A percentile compares a stretch with the other conserved stretches of the same genome.
These are phyloP conservation scores for Alca torda DNA, from an alignment of 2,797 vertebrate species.

Conservation along the genomic window DNA sequence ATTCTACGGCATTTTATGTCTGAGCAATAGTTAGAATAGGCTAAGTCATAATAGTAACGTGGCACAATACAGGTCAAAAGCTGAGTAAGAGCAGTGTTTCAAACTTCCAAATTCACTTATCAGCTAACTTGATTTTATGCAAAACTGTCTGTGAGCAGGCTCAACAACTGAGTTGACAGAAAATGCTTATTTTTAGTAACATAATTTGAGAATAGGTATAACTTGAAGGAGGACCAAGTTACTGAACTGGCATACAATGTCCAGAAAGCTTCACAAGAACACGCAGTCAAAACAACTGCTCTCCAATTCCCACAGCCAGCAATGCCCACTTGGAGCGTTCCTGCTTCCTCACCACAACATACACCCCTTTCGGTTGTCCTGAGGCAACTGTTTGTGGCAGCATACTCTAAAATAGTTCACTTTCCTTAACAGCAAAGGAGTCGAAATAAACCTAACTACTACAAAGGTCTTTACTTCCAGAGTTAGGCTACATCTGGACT, in stretches of 20 bases:
- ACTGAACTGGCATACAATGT: background rate
- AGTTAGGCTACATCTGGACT: background rate
- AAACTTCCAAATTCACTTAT: background rate
- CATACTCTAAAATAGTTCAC: background rate
- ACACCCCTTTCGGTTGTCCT: background rate
- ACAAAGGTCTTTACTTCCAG: background rate
- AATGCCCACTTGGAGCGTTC: background rate
- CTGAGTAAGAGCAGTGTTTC: background rate
- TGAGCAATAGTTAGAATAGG: background rate
- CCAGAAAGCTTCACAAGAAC: background rate
- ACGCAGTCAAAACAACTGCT: background rate
- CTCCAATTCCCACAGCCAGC: background rate
- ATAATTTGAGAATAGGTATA: background rate
- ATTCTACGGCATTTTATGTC: background rate
- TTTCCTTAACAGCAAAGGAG: background rate
- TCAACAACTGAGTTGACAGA: background rate
- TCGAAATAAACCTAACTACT: background rate
- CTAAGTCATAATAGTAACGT: fast-evolving
- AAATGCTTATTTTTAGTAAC: background rate
- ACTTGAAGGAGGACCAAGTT: background rate
- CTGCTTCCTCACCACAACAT: background rate
- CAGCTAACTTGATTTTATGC: background rate
- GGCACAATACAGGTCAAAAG: background rate
- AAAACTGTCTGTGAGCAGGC: background rate
- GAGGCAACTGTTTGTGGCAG: background rate